Percentiles rank a stretch among this genome's conserved stretches.
Evolutionary conservation across 2,888 invertebrate species (phyloP).

Genomic region (Chouioia cunea): DNA sequence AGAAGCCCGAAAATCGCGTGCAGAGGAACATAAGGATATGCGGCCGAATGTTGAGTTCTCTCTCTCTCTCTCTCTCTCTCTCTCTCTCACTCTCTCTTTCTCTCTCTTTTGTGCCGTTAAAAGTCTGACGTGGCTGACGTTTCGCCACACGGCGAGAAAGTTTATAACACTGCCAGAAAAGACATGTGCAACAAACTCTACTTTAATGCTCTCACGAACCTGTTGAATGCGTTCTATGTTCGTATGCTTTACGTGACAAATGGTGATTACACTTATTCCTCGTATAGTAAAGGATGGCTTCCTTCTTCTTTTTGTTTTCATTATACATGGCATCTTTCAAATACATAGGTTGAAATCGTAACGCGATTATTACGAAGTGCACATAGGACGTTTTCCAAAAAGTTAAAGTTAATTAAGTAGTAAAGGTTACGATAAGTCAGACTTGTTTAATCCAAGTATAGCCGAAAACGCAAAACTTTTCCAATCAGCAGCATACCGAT

Average conservation of each 20-base stretch:
- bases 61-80: background rate
- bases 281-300: slow-evolving; percentile 9
- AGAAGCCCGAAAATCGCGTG: slow-evolving; percentile 35
- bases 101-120: slow-evolving; percentile 3
- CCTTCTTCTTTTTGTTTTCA: too few relatives aligned
- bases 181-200: slow-evolving; percentile 64
- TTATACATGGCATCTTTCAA: too few relatives aligned
- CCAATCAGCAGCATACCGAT: slow-evolving; percentile 33
- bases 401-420: too few relatives aligned
- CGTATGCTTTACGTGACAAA: slow-evolving; percentile 64
- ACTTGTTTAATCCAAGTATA: too few relatives aligned
- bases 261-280: slow-evolving; percentile 65
- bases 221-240: slow-evolving; percentile 59
- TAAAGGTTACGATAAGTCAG: too few relatives aligned
- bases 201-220: slow-evolving; percentile 64
- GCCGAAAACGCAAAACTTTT: too few relatives aligned
- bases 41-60: slow-evolving; percentile 21
- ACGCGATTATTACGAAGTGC: too few relatives aligned
- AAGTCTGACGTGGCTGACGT: slow-evolving; percentile 38
- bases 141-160: slow-evolving; percentile 46
- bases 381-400: too few relatives aligned
- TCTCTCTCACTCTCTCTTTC: background rate
- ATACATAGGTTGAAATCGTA: too few relatives aligned
- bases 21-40: slow-evolving; percentile 34
- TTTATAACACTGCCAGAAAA: slow-evolving; percentile 40